These are phyloP conservation scores for Drosophila melanosoma DNA, from an alignment of 2,888 invertebrate genomes.

Conservation along the genomic window DNA sequence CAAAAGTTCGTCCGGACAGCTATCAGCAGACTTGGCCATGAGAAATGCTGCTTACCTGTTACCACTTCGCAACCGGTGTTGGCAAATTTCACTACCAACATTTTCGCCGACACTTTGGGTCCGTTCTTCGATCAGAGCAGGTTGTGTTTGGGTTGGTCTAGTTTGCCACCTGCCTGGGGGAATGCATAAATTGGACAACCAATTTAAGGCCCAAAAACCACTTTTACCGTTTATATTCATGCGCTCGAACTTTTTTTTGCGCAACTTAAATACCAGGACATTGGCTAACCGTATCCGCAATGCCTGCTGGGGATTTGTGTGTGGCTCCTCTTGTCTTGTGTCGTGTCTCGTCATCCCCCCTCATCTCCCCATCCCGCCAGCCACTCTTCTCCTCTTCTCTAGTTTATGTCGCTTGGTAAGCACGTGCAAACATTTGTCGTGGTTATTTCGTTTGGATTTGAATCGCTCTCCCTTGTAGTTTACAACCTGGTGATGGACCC, in stretches of 20 bases:
- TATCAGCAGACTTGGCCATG: conserved; percentile 62
- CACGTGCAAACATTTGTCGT: conserved; percentile 79
- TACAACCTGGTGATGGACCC: conserved; percentile 70
- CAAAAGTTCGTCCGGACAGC: conserved; percentile 68
- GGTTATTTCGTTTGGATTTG: conserved; percentile 79
- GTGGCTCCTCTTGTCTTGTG: conserved; percentile 10
- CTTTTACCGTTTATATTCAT: conserved; percentile 76
- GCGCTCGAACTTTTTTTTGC: conserved; percentile 54
- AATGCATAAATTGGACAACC: conserved; percentile 78
- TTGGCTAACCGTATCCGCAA: conserved; percentile 31
- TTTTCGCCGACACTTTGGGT: conserved; percentile 24
- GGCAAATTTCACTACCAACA: conserved; percentile 47
- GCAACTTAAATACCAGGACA: conserved; percentile 66
- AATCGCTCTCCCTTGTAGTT: conserved; percentile 69
- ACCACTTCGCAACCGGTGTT: conserved; percentile 40
- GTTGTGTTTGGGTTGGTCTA: not conserved
- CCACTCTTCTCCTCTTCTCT: conserved; percentile 15
- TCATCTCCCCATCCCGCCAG: not conserved
- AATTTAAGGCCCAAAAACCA: conserved; percentile 80
- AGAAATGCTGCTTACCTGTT: conserved; percentile 67
- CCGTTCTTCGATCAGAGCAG: conserved; percentile 2
- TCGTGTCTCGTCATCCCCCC: conserved; percentile 12
- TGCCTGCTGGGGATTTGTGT: conserved; percentile 51
- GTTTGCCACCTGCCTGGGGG: conserved; percentile 46
- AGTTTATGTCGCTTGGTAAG: conserved; percentile 74